Evolutionary conservation across 2,888 invertebrate genomes (phyloP).

Genomic region (Catonia carolina): DNA sequence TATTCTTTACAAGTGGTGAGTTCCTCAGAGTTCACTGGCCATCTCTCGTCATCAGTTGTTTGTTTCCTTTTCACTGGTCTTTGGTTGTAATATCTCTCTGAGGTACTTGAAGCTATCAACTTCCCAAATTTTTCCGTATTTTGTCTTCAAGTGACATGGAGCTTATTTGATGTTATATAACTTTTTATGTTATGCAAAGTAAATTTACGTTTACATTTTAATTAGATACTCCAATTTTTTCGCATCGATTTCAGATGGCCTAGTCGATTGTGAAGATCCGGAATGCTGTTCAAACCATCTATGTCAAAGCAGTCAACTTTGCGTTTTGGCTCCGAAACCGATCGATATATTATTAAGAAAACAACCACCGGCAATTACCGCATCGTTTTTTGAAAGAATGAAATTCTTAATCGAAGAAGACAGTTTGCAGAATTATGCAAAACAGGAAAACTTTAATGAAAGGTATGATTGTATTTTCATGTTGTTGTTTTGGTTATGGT

Average conservation of each 20-base stretch:
- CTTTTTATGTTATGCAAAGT: too few relatives aligned
- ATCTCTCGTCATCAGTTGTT: too few relatives aligned
- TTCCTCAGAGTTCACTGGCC: too few relatives aligned
- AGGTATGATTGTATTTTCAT: conserved; percentile 55
- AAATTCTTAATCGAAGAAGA: conserved; percentile 97
- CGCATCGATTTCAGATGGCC: conserved; percentile 85
- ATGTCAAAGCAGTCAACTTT: conserved; percentile 81
- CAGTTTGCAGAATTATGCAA: conserved; percentile 95
- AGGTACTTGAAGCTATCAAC: too few relatives aligned
- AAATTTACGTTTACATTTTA: too few relatives aligned
- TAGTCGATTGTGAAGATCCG: conserved; percentile 96
- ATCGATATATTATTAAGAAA: conserved; percentile 91
- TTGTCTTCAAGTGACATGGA: too few relatives aligned
- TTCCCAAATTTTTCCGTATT: too few relatives aligned
- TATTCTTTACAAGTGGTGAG: too few relatives aligned
- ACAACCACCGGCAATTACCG: conserved; percentile 93
- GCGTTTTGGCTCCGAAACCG: conserved; percentile 91
- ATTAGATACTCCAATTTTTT: too few relatives aligned
- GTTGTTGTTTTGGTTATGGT: neutral
- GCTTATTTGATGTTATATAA: too few relatives aligned
- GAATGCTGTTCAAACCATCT: conserved; percentile 86
- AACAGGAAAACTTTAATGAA: conserved; percentile 92
- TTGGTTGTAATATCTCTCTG: too few relatives aligned
- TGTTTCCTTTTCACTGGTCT: too few relatives aligned
- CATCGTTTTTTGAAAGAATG: conserved; percentile 97